Base-by-base conservation (phyloP, 2,113 vertebrate species). In the Corythaeola cristata region DNA sequence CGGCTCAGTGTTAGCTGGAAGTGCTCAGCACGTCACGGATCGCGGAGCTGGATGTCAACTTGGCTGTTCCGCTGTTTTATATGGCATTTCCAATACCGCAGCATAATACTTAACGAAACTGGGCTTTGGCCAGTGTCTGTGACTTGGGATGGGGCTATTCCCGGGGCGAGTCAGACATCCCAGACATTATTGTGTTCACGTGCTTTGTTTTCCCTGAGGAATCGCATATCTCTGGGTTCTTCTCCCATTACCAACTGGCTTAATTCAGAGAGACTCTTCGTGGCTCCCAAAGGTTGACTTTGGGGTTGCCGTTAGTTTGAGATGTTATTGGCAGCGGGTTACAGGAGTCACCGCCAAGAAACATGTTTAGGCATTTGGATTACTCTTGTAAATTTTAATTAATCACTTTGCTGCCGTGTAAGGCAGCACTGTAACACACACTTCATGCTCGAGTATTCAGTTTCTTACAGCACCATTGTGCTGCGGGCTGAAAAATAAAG, bases 231-330 rank as follows among this genome's bases (percentile, higher is more conserved):
- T 84, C 73, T 39, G 13, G 14, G 0, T 32, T 77, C 58, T 67
- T 30, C 75, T 79, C 33, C 45, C 0, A 0, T 68, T 84, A 71
- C 75, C 50, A 30, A 33, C n/a, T 44, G 67, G 63, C 64, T 72
- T 18, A 12, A 60, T 6, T 32, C 41, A n/a, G 73, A 32, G 80
- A 73, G 66, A 16, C 30, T 78, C 74, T 69, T 87, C 58, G 2
- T 2, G 30, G 74, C 63, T 94, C 94, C 91, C 96, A 73, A 37
- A 93, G 89, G 89, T 95, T 93, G 92, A 21, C 91, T 89, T 49
- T 39, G 94, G 83, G 91, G 52, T 60, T 85, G 62, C 37, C 2
- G 12, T 64, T 80, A 11, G 21, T 50, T 67, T n/a, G 85, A 63
- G 94, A 85, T 59, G 76, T 88, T 96, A 69, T 23, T 92, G 96